Evolutionary conservation across 2,888 invertebrate species (phyloP), one percentile per base, ranked within the genome.

Genomic region (Clivina fossor): DNA sequence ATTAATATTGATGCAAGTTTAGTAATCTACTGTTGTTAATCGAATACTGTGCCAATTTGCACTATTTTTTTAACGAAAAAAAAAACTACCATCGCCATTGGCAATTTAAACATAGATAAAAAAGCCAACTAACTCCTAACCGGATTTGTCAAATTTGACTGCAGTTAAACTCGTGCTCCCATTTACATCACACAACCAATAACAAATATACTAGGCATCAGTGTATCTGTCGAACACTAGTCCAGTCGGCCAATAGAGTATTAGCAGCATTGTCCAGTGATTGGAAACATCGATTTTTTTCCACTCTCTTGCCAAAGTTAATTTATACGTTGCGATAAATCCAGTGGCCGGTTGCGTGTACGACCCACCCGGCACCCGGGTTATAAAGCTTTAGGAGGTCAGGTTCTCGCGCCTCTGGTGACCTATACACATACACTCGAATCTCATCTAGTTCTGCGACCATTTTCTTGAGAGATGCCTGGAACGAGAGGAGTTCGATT

Each of bases 251-350:
- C 11, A 11, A 7, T 15, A 32, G 18, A 37, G 47, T 47, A 47
- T 47, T 22, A 47, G 19, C 15, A 22, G 47, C 18, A 33, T 35
- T 18, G 30, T 16, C 20, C 33, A 18, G 49, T 49, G 49, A 49
- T 49, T 44, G 35, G 53, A 37, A 24, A 43, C 41, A 54, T 54
- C 44, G 54, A 54, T 46, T 54, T 54, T 35, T 53, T 54, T 37
- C n/a, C n/a, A n/a, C n/a, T n/a, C n/a, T n/a, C n/a, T n/a, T 11
- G 30, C 37, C 24, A 32, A 54, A 54, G 44, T 54, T 54, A 54
- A 54, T 54, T 54, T 54, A 54, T 54, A 54, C 54, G 54, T 37
- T 46, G 46, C 44, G 37, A 54, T 54, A 54, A 54, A 54, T 54
- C 54, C 54, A 33, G 24, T 51, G 46, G 44, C 54, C 54, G 41